phyloP scores from a whole-genome alignment of 2,888 invertebrate species.

The Siphonodentalium dalli region DNA sequence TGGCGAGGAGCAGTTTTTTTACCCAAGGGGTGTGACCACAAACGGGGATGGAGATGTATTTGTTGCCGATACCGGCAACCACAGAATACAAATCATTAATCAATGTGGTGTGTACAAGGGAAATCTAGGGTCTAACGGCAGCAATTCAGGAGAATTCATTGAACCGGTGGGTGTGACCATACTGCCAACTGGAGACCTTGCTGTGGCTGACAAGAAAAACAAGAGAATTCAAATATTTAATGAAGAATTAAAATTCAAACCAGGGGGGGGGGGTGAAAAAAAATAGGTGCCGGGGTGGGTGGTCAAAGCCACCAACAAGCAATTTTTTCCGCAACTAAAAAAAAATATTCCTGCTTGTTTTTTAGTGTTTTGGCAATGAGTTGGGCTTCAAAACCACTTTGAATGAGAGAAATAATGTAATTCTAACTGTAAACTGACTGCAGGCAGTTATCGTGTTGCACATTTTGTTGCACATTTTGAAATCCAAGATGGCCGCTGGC shows the following conservation, averaged over 20 bases:
- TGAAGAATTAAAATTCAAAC: conserved; percentile 41
- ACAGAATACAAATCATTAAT: conserved; percentile 54
- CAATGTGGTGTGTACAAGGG: conserved; percentile 46
- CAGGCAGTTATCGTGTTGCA: no score
- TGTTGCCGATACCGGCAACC: conserved; percentile 57
- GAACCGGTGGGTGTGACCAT: conserved; percentile 53
- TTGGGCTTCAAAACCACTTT: no score
- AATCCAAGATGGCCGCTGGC: no score
- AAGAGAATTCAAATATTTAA: conserved; percentile 50
- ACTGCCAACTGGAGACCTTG: conserved; percentile 53
- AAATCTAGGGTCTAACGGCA: conserved; percentile 47
- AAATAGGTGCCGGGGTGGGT: no score
- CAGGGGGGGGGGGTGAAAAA: no score
- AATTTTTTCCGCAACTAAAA: no score
- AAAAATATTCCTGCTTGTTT: no score
- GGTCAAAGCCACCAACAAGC: no score
- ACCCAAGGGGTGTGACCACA: conserved; percentile 50
- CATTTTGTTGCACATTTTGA: no score
- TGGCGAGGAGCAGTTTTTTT: conserved; percentile 48
- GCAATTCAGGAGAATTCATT: conserved; percentile 45
- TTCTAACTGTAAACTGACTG: no score
- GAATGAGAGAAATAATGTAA: no score
- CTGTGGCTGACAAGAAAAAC: conserved; percentile 58
- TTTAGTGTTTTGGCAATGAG: no score
- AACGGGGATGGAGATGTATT: conserved; percentile 46